phyloP scores from a whole-genome alignment of 2,797 vertebrate species.

The Pangasius sanitwongsei region DNA sequence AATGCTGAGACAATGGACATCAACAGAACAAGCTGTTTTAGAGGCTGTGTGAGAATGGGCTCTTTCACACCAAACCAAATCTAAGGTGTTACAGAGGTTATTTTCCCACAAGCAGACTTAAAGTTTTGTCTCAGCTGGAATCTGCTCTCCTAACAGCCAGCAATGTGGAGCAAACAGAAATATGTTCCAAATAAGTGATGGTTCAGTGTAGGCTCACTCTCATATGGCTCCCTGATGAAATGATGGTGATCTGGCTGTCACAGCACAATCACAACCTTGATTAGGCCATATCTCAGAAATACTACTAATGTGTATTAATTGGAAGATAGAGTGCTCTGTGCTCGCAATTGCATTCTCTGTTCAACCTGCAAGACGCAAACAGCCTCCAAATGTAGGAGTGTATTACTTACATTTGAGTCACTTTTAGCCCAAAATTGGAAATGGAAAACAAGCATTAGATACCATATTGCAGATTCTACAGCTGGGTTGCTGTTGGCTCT shows the following conservation, averaged over 20 bases:
- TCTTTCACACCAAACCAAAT: constrained; percentile 26
- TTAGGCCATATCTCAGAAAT: neutral
- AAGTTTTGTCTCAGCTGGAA: constrained; percentile 17
- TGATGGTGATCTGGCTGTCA: neutral
- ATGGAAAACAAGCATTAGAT: neutral
- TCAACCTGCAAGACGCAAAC: neutral
- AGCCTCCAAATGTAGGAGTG: neutral
- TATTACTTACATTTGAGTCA: neutral
- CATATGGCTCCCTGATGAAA: neutral
- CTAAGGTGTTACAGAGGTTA: constrained; percentile 36
- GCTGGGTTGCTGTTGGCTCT: neutral
- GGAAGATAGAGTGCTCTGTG: neutral
- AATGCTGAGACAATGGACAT: constrained; percentile 52
- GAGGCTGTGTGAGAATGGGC: constrained; percentile 55
- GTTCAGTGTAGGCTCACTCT: neutral
- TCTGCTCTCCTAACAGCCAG: neutral
- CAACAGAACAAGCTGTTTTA: constrained; percentile 55
- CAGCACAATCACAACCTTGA: neutral
- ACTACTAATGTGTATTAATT: neutral
- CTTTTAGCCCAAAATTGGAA: neutral
- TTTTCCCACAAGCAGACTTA: constrained; percentile 2
- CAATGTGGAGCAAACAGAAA: constrained; percentile 5
- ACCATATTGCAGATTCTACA: neutral
- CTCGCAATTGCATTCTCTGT: neutral
- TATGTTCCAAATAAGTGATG: neutral